phyloP scores from a whole-genome alignment of 2,888 invertebrate genomes.

The Merodon equestris region DNA sequence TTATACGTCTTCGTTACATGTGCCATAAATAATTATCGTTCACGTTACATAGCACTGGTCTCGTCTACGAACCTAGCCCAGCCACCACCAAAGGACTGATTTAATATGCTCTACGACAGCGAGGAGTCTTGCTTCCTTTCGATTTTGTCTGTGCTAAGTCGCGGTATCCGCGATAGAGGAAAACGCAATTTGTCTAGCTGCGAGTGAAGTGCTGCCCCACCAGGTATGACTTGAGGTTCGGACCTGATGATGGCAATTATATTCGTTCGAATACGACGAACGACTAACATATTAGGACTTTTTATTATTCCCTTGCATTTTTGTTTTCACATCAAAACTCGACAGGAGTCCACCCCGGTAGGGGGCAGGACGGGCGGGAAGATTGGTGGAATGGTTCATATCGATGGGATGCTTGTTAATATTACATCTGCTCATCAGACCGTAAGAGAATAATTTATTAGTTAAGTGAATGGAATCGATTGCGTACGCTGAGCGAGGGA shows the following conservation, averaged over 20 bases:
- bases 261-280: constrained; percentile 26
- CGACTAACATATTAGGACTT: constrained; percentile 18
- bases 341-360: too few relatives aligned
- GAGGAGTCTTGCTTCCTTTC: constrained; percentile 1
- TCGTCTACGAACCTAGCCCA: too few relatives aligned
- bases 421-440: constrained; percentile 38
- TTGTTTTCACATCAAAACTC: background rate
- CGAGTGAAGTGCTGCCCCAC: background rate
- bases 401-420: constrained; percentile 25
- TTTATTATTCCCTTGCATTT: background rate
- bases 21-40: constrained; percentile 65
- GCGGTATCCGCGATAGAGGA: constrained; percentile 20
- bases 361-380: background rate
- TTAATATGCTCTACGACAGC: constrained; percentile 33
- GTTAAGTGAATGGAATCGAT: constrained; percentile 53
- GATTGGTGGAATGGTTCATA: constrained; percentile 19
- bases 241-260: constrained; percentile 20
- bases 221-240: background rate
- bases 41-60: constrained; percentile 1
- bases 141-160: background rate
- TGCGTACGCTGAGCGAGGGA: constrained; percentile 8
- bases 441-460: constrained; percentile 54
- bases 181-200: constrained; percentile 45
- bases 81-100: too few relatives aligned
- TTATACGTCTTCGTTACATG: constrained; percentile 55